Percentiles rank a stretch among this genome's conserved stretches.
Conservation (phyloP, 2,888 invertebrate species). For the Autographa gamma region DNA sequence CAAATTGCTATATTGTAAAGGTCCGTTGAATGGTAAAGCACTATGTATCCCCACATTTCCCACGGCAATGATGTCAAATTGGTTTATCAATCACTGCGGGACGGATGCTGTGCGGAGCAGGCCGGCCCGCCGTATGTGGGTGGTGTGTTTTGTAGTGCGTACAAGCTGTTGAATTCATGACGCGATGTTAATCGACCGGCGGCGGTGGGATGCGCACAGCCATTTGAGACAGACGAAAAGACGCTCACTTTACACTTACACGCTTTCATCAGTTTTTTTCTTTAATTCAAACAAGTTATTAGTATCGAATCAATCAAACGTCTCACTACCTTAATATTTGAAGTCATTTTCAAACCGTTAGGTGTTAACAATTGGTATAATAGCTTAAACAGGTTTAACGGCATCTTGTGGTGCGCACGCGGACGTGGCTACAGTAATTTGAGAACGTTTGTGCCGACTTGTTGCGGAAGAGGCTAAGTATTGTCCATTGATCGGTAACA, state of each 20-base stretch:
- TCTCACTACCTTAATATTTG: slow-evolving; percentile 18
- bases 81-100: slow-evolving; percentile 85
- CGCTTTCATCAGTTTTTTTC: slow-evolving; percentile 12
- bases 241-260: slow-evolving; percentile 44
- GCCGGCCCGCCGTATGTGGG: slow-evolving; percentile 75
- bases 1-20: slow-evolving; percentile 37
- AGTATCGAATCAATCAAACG: slow-evolving; percentile 7
- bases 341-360: slow-evolving; percentile 65
- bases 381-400: slow-evolving; percentile 71
- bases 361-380: slow-evolving; percentile 67
- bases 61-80: slow-evolving; percentile 86
- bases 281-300: slow-evolving; percentile 5
- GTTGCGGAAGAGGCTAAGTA: slow-evolving; percentile 62
- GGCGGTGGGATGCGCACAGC: slow-evolving; percentile 68
- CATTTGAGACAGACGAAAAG: slow-evolving; percentile 57
- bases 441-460: slow-evolving; percentile 66
- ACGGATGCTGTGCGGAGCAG: slow-evolving; percentile 80
- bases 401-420: slow-evolving; percentile 67
- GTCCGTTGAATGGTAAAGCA: slow-evolving; percentile 50
- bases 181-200: slow-evolving; percentile 71
- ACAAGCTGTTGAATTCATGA: slow-evolving; percentile 74
- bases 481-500: slow-evolving; percentile 73
- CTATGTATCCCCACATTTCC: slow-evolving; percentile 72
- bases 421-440: slow-evolving; percentile 69
- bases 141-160: slow-evolving; percentile 71